Base-by-base conservation (phyloP, 2,113 vertebrate genomes). In the Lipophrys pholis region DNA sequence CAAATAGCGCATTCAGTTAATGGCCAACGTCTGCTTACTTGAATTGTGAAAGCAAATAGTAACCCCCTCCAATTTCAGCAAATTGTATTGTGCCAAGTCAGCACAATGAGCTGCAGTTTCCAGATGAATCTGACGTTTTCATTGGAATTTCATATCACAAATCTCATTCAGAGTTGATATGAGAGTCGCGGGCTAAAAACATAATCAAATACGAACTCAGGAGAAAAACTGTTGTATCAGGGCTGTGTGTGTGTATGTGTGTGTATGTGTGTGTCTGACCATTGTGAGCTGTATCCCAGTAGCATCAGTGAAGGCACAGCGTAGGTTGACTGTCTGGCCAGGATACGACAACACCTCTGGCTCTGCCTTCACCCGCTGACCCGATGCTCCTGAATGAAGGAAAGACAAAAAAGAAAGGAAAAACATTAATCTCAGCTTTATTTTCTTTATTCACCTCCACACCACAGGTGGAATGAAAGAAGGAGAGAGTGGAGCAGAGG, bases 331-430 rank as follows among this genome's bases (percentile, higher is more conserved):
- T 0, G 88, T 87, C 67, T 92, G 86, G 9, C 95, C 95, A 1
- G 95, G 91, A 67, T 78, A 91, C 0, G 95, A 95, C 1, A 50
- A 78, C 30, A 96, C 90, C 75, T 95, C 94, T 0, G 89, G 62
- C 3, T 89, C 89, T 49, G 95, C 94, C 68, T 87, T 93, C 79
- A 95, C 93, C 14, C 73, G 76, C 83, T 95, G 94, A 74, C 93
- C 91, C 4, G 57, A 51, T 0, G 38, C 75, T 36, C 86, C 94
- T 94, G 43, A n/a, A 54, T 48, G n/a, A 64, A 56, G 71, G 8
- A 83, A 50, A 72, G 41, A 66, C 21, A 30, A 30, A n/a, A 40
- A 1, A 70, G n/a, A 72, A 8, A 81, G 21, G 21, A 82, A 21
- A 76, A 56, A 70, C 42, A 78, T 83, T 72, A 80, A 58, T 51